Conservation (phyloP, 2,888 invertebrate genomes). For the Theodoxus fluviatilis region DNA sequence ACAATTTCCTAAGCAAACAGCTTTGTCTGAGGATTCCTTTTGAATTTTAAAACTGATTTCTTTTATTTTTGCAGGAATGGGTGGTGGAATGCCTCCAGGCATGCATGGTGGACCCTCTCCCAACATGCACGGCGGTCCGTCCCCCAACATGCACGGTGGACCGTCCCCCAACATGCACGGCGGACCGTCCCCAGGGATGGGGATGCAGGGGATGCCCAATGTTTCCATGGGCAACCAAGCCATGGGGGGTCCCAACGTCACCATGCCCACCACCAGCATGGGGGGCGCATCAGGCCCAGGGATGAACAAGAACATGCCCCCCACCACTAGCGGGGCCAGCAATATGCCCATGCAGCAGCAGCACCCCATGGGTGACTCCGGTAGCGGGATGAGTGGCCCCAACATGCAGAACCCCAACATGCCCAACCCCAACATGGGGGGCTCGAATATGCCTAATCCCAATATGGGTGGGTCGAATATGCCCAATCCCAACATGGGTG, state of each 20-base stretch:
- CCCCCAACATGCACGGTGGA: slow-evolving; percentile 30
- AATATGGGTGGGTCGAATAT: slow-evolving; percentile 47
- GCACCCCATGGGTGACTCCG: background rate
- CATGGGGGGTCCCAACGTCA: slow-evolving; percentile 27
- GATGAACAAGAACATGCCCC: slow-evolving; percentile 13
- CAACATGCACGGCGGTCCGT: slow-evolving; percentile 35
- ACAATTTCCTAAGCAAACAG: too few relatives aligned
- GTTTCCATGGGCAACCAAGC: slow-evolving; percentile 35
- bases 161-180: slow-evolving; percentile 33
- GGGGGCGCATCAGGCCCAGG: too few relatives aligned
- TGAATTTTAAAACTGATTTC: too few relatives aligned
- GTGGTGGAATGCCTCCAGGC: slow-evolving; percentile 30
- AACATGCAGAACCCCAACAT: slow-evolving; percentile 35
- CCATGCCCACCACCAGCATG: too few relatives aligned
- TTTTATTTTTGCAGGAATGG: too few relatives aligned
- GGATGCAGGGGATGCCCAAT: slow-evolving; percentile 37
- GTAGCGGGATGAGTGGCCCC: too few relatives aligned
- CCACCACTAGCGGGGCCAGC: slow-evolving; percentile 28
- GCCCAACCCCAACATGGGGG: slow-evolving; percentile 34
- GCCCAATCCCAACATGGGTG: too few relatives aligned
- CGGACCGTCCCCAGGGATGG: slow-evolving; percentile 31
- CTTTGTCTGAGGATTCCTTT: too few relatives aligned
- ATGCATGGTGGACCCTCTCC: slow-evolving; percentile 29
- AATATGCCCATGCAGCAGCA: slow-evolving; percentile 22
- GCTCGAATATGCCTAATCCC: slow-evolving; percentile 40